Percentiles rank a stretch among this genome's conserved stretches.
phyloP scores from a whole-genome alignment of 1,140 invertebrate species.

The Dendrolimus kikuchii region DNA sequence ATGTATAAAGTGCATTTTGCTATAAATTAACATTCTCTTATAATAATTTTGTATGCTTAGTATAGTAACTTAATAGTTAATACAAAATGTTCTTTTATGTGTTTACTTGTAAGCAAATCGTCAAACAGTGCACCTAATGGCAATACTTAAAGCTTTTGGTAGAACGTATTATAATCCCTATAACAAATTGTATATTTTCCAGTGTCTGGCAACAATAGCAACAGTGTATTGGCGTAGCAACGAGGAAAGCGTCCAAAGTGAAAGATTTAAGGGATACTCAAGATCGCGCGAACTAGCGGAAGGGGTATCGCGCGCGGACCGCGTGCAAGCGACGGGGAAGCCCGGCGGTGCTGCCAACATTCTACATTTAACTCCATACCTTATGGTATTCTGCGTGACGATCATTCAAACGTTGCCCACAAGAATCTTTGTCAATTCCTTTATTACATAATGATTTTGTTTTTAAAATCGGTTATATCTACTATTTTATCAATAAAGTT shows the following conservation, averaged over 20 bases:
- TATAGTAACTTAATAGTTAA: too few species aligned
- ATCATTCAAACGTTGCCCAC: conserved; percentile 4
- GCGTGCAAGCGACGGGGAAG: conserved; percentile 59
- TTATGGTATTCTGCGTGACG: conserved; percentile 16
- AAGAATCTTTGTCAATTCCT: neutral
- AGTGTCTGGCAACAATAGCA: conserved; percentile 88
- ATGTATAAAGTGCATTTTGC: too few species aligned
- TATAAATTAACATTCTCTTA: too few species aligned
- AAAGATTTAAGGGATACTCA: conserved; percentile 59
- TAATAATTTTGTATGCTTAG: too few species aligned
- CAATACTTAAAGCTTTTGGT: too few species aligned
- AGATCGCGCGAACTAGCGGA: conserved; percentile 58
- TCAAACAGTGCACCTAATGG: too few species aligned
- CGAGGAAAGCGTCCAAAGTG: conserved; percentile 85
- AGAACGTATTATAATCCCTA: too few species aligned
- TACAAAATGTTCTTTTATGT: too few species aligned
- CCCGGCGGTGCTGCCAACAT: conserved; percentile 26
- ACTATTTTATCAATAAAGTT: too few species aligned
- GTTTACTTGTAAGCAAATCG: too few species aligned
- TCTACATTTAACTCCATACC: conserved; percentile 16
- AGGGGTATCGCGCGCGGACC: conserved; percentile 57
- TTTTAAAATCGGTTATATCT: too few species aligned
- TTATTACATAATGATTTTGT: too few species aligned
- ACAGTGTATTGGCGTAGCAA: conserved; percentile 87
- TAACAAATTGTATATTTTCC: conserved; percentile 22